Conservation (phyloP, 1,140 invertebrate genomes). For the Heterodera carotae region DNA sequence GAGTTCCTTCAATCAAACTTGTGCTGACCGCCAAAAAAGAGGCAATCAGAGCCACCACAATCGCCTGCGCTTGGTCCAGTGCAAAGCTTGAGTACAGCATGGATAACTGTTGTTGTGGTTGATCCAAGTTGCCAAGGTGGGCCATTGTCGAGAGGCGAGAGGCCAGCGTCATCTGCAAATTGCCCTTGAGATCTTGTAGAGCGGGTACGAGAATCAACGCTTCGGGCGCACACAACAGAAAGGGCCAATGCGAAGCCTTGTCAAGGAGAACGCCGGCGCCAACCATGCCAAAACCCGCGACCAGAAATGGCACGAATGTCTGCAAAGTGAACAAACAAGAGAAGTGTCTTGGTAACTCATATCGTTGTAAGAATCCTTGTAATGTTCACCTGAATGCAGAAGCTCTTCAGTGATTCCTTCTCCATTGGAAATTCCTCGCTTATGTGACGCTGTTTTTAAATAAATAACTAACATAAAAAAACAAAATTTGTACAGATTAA, state of each 20-base stretch:
- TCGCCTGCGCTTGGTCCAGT: conserved; percentile 63
- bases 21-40: conserved; percentile 36
- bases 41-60: conserved; percentile 37
- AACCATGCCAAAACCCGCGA: conserved; percentile 81
- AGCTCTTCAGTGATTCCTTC: too few species aligned
- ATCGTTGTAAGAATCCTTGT: too few species aligned
- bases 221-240: conserved; percentile 37
- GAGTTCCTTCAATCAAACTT: conserved; percentile 30
- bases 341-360: too few species aligned
- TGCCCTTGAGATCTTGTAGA: conserved; percentile 47
- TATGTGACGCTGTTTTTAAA: too few species aligned
- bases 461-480: too few species aligned
- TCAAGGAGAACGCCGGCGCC: conserved; percentile 81
- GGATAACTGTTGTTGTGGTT: conserved; percentile 28
- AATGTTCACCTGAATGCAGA: too few species aligned
- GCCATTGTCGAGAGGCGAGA: conserved; percentile 45
- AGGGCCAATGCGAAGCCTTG: conserved; percentile 71
- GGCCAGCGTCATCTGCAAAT: conserved; percentile 50
- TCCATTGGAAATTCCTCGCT: too few species aligned
- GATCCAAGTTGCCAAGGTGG: conserved; percentile 43
- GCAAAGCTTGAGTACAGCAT: conserved; percentile 38
- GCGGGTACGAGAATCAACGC: conserved; percentile 46
- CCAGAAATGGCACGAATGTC: conserved; percentile 33
- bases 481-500: too few species aligned
- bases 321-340: too few species aligned